Base-by-base conservation (phyloP, 2,113 vertebrate genomes). In the Nothobranchius furzeri region DNA sequence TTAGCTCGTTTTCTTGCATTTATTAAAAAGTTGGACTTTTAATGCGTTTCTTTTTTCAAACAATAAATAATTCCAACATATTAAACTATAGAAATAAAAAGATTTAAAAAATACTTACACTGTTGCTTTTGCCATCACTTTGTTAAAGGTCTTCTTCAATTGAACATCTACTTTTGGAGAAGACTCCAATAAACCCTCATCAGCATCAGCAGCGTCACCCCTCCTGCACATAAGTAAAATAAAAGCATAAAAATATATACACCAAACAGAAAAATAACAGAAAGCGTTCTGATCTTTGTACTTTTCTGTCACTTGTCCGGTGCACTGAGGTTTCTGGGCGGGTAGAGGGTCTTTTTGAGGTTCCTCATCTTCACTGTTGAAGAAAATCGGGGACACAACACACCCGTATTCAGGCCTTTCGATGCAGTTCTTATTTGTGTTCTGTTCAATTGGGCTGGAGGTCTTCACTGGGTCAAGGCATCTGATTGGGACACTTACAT, bases 381-480 rank as follows among this genome's bases (percentile, higher is more conserved):
- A 85, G 1, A 90, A 68, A 64, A 90, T 20, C 3, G 87, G 85
- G 9, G 86, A 85, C 9, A 73, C 69, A 50, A 20, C n/a, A 11
- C 10, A 25, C 7, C 9, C 6, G 6, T 54, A n/a, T 45, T 71
- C 55, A 2, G 53, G 20, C 35, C 70, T 20, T 20, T 67, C 30
- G 46, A 12, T 4, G 10, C 2, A 7, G 20, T 53, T 35, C 3
- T 9, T 66, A 45, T 12, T 59, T 9, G 11, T 2, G 13, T 43
- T 78, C 13, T 36, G 36, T 35, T 81, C 75, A 57, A 88, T 82
- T 4, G 92, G 92, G 46, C 90, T 93, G 48, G 92, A 93, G 0
- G 90, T 93, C 60, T 86, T 89, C 14, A 89, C 55, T 20, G 90
- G 87, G 17, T 24, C 53, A 3, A 76, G 73, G 0, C 15, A 60